These are phyloP conservation scores for Tiaroga cobitis DNA, from an alignment of 2,797 vertebrate species.

Conservation along the genomic window DNA sequence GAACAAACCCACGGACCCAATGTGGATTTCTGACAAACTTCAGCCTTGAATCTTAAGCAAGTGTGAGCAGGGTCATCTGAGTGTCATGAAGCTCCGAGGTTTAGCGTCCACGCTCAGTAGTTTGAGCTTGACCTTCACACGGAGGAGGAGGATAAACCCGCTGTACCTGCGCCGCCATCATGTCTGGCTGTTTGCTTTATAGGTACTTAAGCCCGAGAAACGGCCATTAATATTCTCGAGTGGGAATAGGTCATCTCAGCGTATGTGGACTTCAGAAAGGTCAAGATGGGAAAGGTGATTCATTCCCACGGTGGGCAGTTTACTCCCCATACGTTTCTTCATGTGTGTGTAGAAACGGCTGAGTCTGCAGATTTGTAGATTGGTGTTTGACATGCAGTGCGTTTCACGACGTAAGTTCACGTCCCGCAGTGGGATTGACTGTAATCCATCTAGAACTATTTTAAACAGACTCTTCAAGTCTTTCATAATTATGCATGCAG, in stretches of 20 bases:
- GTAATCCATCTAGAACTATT: not conserved
- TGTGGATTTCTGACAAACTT: constrained; percentile 4
- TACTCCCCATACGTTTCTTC: not conserved
- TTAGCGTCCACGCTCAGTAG: constrained; percentile 36
- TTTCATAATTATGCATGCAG: not conserved
- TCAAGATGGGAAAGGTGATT: not conserved
- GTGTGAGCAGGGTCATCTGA: constrained; percentile 21
- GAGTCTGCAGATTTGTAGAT: not conserved
- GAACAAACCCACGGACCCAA: not conserved
- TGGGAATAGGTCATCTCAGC: not conserved
- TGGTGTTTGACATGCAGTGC: not conserved
- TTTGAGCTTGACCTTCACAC: constrained; percentile 43
- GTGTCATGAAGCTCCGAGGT: constrained; percentile 17
- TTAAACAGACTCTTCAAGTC: not conserved
- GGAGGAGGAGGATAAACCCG: constrained; percentile 55
- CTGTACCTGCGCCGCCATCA: constrained; percentile 46
- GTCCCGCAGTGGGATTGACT: not conserved
- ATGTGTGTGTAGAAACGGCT: not conserved
- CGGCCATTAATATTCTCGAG: constrained; percentile 20
- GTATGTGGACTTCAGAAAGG: constrained; percentile 19
- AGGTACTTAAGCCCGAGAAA: constrained; percentile 9
- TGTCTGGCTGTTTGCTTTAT: constrained; percentile 30
- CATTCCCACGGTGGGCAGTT: not conserved
- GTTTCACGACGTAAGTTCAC: not conserved
- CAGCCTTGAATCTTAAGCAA: constrained; percentile 39